Evolutionary conservation across 2,888 invertebrate species (phyloP).

Genomic region (Autographa gamma): DNA sequence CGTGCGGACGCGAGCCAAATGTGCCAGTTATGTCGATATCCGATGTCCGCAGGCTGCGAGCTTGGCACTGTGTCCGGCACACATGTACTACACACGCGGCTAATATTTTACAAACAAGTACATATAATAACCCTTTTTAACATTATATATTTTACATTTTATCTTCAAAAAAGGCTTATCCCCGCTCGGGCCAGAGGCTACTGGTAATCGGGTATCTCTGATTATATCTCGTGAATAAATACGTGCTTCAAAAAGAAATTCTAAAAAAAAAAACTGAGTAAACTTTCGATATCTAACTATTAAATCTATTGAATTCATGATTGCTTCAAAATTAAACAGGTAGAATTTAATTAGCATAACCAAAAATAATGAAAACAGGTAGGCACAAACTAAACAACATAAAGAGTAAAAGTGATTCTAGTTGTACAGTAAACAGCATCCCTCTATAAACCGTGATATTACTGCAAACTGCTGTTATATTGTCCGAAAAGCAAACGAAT

Average conservation of each 20-base stretch:
- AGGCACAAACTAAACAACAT: neutral
- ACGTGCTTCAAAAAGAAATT: neutral
- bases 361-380: neutral
- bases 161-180: neutral
- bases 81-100: neutral
- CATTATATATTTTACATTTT: too few species aligned
- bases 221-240: neutral
- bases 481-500: neutral
- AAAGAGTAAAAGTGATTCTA: neutral
- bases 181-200: neutral
- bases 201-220: neutral
- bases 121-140: neutral
- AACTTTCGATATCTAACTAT: neutral
- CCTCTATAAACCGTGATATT: neutral
- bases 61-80: constrained; percentile 32
- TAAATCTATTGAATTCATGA: too few species aligned
- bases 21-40: constrained; percentile 21
- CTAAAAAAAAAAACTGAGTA: neutral
- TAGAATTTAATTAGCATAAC: neutral
- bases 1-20: constrained; percentile 33
- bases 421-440: constrained; percentile 2
- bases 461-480: neutral
- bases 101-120: neutral
- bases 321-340: neutral
- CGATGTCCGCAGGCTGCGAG: constrained; percentile 1